Evolutionary conservation across 2,797 vertebrate genomes (phyloP).

Genomic region (Silurus lanzhouensis): DNA sequence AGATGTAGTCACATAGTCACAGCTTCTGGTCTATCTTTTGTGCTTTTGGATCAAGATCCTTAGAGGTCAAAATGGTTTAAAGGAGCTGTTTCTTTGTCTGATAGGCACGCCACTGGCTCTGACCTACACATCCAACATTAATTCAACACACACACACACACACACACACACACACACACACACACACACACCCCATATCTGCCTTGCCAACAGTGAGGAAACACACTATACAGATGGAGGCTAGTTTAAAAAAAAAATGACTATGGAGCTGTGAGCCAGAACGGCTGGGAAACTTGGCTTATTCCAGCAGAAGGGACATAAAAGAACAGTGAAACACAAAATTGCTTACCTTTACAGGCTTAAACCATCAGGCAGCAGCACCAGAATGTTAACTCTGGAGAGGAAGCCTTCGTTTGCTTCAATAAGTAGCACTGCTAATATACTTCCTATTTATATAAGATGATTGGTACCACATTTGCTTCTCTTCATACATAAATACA

Average conservation of each 20-base stretch:
- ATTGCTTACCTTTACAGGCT: conserved; percentile 46
- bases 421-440: conserved; percentile 16
- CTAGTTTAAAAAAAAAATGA: conserved; percentile 28
- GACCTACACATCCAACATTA: conserved; percentile 35
- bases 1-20: conserved; percentile 20
- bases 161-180: conserved; percentile 17
- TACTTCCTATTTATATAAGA: conserved; percentile 26
- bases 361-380: conserved; percentile 8
- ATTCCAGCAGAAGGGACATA: conserved; percentile 35
- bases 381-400: conserved; percentile 32
- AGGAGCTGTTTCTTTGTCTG: conserved; percentile 48
- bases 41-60: conserved; percentile 47
- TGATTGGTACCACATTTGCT: conserved; percentile 28
- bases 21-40: conserved; percentile 39
- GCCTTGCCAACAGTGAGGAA: conserved; percentile 31
- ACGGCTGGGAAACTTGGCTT: conserved; percentile 43
- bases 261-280: conserved; percentile 49
- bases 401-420: conserved; percentile 19
- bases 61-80: conserved; percentile 42
- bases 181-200: conserved; percentile 9
- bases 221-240: conserved; percentile 37
- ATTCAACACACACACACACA: conserved; percentile 5
- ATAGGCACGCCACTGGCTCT: conserved; percentile 10
- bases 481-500: conserved; percentile 19
- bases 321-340: conserved; percentile 50